Base-by-base conservation (phyloP, 2,113 vertebrate genomes). In the Ptyas mucosa region DNA sequence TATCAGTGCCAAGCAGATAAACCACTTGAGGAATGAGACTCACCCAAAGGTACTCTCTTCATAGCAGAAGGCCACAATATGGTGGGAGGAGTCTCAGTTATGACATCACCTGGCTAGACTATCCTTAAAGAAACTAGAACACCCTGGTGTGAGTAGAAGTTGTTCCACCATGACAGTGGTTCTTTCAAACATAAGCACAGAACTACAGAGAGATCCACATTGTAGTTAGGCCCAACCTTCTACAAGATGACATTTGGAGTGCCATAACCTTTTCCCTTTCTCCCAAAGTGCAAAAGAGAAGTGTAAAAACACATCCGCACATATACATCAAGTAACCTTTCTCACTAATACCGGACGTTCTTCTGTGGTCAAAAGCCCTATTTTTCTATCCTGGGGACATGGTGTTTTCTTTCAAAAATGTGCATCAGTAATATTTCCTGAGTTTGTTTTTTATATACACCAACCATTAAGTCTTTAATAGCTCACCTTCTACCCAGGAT, bases 341-440 rank as follows among this genome's bases (percentile, higher is more conserved):
- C 11, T 69, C 69, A 34, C 20, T 14, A 11, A 81, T 43, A 52
- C 7, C 12, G 54, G 51, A 26, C 1, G 14, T 6, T 2, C 14
- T 49, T 21, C 39, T 20, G 39, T 86, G 88, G 43, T 34, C 12
- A 21, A 29, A 34, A 64, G 24, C 20, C 1, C 21, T 14, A 7
- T n/a, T 2, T 85, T 89, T 49, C 54, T 81, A 20, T 34, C 39
- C 69, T 21, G 3, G 3, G 91, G 87, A 91, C 1, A n/a, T 81
- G 81, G 39, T 24, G n/a, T 89, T 58, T 6, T 0, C 29, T 26
- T 88, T 87, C 69, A 54, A 1, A 46, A 1, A 15, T 3, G 85
- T 6, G 0, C 0, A 2, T 52, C 1, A 29, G 1, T 3, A 12
- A 39, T 88, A n/a, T 26, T 58, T 81, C 69, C n/a, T 8, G 34